Evolutionary conservation across 2,888 invertebrate genomes (phyloP), one percentile per base, ranked within the genome.

Genomic region (Chloroclysta siterata): DNA sequence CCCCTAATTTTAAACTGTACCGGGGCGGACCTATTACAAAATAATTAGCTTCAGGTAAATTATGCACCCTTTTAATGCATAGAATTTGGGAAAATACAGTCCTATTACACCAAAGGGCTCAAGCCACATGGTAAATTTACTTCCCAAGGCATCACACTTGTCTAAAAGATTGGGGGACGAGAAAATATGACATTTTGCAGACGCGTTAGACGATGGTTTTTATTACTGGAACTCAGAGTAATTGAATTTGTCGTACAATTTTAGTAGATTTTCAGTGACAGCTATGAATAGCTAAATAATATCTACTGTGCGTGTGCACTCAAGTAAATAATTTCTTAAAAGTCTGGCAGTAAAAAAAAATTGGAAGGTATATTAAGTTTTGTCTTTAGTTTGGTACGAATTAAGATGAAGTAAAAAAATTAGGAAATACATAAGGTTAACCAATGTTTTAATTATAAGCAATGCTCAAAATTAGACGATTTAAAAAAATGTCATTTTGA

Each of bases 41-140:
- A 91, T 93, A 92, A 93, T 92, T 91, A 90, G 77, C 82, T 83
- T 72, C 71, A 83, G 88, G 86, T 85, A 90, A 91, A 85, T 92
- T 92, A 93, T 93, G 92, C 92, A 93, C 92, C 92, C 92, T 88
- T 88, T 89, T 82, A 87, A 84, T 88, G 88, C 87, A 89, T 87
- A 83, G 83, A 89, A 90, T 90, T 90, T 90, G 77, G 75, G 80
- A 84, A 87, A 89, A 90, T 90, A 89, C 82, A 85, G 81, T 79
- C 78, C 76, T 76, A 80, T 87, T 77, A 85, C 81, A 85, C 81
- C 80, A 84, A 80, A 80, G 84, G 85, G 81, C 78, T 77, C 71
- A 77, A 72, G 83, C 85, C 91, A 91, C 88, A 88, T 90, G 91
- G 89, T 82, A 81, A 80, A 81, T 80, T 84, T 84, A 80, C 11